phyloP scores from a whole-genome alignment of 1,140 invertebrate genomes.

The Brachionus angularis region DNA sequence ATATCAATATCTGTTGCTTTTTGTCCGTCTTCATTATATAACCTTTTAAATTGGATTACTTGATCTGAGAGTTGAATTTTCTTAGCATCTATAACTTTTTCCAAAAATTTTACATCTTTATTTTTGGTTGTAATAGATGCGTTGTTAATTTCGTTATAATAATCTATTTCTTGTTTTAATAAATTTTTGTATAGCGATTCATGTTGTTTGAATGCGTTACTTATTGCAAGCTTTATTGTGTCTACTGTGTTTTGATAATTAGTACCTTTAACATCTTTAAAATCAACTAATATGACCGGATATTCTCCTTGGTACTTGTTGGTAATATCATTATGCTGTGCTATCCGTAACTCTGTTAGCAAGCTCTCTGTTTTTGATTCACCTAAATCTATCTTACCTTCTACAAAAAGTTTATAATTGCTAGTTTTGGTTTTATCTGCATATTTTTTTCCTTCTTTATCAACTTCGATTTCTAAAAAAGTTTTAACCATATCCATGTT shows the following conservation, averaged over 20 bases:
- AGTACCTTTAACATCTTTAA: conserved; percentile 23
- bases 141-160: conserved; percentile 32
- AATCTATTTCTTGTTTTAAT: conserved; percentile 16
- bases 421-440: no score
- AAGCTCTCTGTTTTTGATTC: no score
- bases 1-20: neutral
- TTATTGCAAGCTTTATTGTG: no score
- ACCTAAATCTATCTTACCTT: no score
- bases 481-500: no score
- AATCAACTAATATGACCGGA: conserved; percentile 30
- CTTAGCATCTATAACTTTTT: conserved; percentile 16
- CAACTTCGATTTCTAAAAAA: no score
- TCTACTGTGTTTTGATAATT: conserved; percentile 15
- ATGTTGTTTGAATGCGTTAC: conserved; percentile 10
- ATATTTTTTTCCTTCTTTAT: no score
- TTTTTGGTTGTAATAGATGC: conserved; percentile 20
- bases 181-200: conserved; percentile 1
- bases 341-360: neutral
- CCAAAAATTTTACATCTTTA: conserved; percentile 29
- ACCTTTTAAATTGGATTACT: conserved; percentile 22
- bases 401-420: no score
- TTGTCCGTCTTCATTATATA: conserved; percentile 17
- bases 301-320: conserved; percentile 21
- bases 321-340: conserved; percentile 6
- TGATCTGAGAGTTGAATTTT: conserved; percentile 32